Conservation (phyloP, 2,888 invertebrate species). For the Choreutis nemorana region DNA sequence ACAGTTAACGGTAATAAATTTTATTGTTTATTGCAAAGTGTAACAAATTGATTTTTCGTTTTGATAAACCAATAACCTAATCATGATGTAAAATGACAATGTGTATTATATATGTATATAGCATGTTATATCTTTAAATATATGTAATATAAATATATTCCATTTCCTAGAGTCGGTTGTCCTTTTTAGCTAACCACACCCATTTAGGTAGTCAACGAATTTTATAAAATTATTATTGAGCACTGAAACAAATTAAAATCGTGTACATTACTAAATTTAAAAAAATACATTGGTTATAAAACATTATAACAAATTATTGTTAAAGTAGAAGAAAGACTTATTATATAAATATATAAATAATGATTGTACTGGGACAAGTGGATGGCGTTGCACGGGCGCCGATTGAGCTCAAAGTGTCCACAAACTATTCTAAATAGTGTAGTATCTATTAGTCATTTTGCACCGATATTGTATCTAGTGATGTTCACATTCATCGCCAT, state of each 20-base stretch:
- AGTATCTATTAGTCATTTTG: slow-evolving; percentile 59
- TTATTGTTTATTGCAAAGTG: too few species aligned
- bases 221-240: slow-evolving; percentile 49
- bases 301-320: slow-evolving; percentile 46
- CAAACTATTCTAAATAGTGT: slow-evolving; percentile 57
- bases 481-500: slow-evolving; percentile 29
- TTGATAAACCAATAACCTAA: too few species aligned
- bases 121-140: too few species aligned
- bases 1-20: too few species aligned
- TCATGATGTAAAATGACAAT: too few species aligned
- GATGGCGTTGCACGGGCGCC: slow-evolving; percentile 25
- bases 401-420: slow-evolving; percentile 41
- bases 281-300: slow-evolving; percentile 30
- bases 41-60: too few species aligned
- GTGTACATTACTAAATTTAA: slow-evolving; percentile 37
- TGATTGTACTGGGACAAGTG: slow-evolving; percentile 19
- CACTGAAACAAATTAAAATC: slow-evolving; percentile 54
- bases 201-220: slow-evolving; percentile 63
- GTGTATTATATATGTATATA: too few species aligned
- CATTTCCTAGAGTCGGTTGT: slow-evolving; percentile 41
- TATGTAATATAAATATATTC: slow-evolving; percentile 39
- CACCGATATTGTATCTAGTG: slow-evolving; percentile 49
- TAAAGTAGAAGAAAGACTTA: slow-evolving; percentile 59
- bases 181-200: slow-evolving; percentile 45
- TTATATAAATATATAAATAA: slow-evolving; percentile 27